A percentile compares a stretch with the other conserved stretches of the same genome.
phyloP scores from a whole-genome alignment of 2,797 vertebrate genomes.

The Aplochiton taeniatus region DNA sequence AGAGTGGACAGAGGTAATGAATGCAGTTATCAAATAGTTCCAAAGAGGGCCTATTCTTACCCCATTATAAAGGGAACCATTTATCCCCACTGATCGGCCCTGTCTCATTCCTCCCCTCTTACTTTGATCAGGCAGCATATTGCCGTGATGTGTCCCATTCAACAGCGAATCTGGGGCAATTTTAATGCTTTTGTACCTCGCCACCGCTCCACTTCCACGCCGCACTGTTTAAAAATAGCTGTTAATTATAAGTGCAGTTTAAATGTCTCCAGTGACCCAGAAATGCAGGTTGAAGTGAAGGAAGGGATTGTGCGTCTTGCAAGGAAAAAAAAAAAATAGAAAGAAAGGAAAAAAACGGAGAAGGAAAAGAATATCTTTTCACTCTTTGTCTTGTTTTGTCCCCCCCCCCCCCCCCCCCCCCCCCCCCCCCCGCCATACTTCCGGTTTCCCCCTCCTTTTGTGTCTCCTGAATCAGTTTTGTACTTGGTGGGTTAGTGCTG shows the following conservation, averaged over 20 bases:
- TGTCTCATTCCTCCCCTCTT: constrained; percentile 93
- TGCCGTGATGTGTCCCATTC: constrained; percentile 99
- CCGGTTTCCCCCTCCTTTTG: not conserved
- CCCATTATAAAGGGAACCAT: constrained; percentile 99
- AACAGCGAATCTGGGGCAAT: constrained; percentile 99
- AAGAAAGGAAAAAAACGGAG: not conserved
- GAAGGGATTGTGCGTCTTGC: constrained; percentile 86
- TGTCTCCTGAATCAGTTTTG: not conserved
- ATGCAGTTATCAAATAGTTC: constrained; percentile 99
- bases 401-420: not conserved
- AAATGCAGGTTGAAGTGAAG: constrained; percentile 97
- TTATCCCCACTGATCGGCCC: constrained; percentile 98
- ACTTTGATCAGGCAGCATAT: constrained; percentile 99
- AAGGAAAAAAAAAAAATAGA: constrained; percentile 73
- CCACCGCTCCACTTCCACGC: constrained; percentile 97
- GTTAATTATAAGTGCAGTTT: constrained; percentile 99
- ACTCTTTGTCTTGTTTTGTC: constrained; percentile 52
- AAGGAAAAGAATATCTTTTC: constrained; percentile 40
- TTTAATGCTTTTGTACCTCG: constrained; percentile 99
- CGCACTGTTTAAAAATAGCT: constrained; percentile 99
- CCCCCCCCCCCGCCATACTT: constrained; percentile 38
- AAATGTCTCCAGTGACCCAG: constrained; percentile 99
- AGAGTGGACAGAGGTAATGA: constrained; percentile 93
- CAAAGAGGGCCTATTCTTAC: constrained; percentile 98
- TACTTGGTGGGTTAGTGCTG: no score